Base-by-base conservation (phyloP, 2,888 invertebrate genomes). In the Trissoscelio sp. region DNA sequence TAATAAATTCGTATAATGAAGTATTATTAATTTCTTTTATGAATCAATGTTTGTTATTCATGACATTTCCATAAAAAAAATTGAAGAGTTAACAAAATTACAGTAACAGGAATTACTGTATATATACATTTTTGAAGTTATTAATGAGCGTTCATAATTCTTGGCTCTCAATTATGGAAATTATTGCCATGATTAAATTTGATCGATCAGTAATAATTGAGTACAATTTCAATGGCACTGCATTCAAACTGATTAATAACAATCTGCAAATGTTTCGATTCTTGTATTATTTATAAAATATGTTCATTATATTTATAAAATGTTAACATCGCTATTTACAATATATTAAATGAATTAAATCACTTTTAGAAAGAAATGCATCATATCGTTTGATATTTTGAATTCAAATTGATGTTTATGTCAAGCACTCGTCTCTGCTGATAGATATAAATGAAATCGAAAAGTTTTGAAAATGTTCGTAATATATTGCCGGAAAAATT, bases 161-260 rank as follows among this genome's bases (percentile, higher is more conserved):
- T 39, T 5, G 12, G n/a, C 37, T 58, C 39, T 60, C 39, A 70
- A 39, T 60, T 48, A 70, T 16, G 51, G 44, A 70, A 70, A 60
- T 62, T 72, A 53, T 31, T 72, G 53, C 60, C 34, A 60, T 51
- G 28, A 72, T 72, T 51, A 62, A 39, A 72, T 72, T 51, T 62
- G 72, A 72, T 72, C 31, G 62, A 62, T 62, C 31, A 28, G 39
- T 46, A 22, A 53, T 72, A 51, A 72, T 57, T 62, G 16, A 28
- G 20, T 14, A 16, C 18, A 51, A 60, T 60, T 31, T 37, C 48
- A 60, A 51, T 18, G 22, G 28, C 9, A 20, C 11, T 20, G 12
- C 7, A 11, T 16, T n/a, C 20, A 39, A 18, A 57, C 39, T 20
- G 20, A 57, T 57, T 57, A 34, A 57, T 57, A 39, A 39, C 20